Evolutionary conservation across 2,113 vertebrate species (phyloP).

Genomic region (Trichechus manatus): DNA sequence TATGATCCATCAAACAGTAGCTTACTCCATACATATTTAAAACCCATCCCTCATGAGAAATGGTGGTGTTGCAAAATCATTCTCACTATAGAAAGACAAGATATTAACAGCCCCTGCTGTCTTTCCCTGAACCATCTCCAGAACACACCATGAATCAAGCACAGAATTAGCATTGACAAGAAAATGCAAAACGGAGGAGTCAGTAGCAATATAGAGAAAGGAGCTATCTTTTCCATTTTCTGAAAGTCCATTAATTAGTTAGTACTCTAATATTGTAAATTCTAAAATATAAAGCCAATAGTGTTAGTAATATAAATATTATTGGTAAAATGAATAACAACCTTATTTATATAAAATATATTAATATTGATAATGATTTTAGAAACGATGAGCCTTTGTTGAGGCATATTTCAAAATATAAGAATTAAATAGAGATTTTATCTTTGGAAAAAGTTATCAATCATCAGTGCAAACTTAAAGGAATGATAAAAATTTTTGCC

Average conservation of each 20-base stretch:
- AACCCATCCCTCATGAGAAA: conserved; percentile 66
- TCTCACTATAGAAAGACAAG: conserved; percentile 61
- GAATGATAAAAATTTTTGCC: neutral
- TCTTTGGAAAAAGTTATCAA: neutral
- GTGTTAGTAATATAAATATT: neutral
- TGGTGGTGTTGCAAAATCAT: neutral
- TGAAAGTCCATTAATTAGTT: neutral
- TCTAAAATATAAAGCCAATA: neutral
- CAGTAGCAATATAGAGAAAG: neutral
- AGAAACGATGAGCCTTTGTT: neutral
- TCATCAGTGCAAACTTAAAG: neutral
- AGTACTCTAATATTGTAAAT: neutral
- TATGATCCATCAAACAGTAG: conserved; percentile 71
- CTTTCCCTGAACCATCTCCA: conserved; percentile 37
- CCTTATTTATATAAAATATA: neutral
- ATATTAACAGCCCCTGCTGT: conserved; percentile 66
- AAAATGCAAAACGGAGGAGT: conserved; percentile 20
- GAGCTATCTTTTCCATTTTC: neutral
- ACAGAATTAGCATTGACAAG: neutral
- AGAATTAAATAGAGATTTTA: neutral
- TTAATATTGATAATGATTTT: conserved; percentile 38
- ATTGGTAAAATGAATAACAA: conserved; percentile 18
- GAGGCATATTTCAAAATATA: neutral
- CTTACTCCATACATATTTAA: conserved; percentile 77
- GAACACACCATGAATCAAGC: conserved; percentile 58